A percentile compares a stretch with the other conserved stretches of the same genome.
Conservation (phyloP, 2,113 vertebrate genomes). For the Xiphophorus couchianus region DNA sequence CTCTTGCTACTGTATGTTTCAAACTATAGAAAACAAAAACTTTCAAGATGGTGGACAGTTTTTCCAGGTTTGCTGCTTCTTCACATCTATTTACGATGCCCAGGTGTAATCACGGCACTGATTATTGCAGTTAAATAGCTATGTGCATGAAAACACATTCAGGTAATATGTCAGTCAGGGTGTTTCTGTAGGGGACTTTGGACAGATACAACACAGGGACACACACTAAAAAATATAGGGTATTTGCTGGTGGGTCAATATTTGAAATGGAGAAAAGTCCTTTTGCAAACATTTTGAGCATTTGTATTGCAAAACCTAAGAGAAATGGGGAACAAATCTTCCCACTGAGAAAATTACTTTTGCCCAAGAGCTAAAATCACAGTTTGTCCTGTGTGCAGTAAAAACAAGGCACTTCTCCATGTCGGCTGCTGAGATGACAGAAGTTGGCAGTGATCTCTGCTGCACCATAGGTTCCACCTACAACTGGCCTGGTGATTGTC, state of each 20-base stretch:
- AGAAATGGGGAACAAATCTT: neutral
- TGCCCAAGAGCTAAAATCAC: constrained; percentile 39
- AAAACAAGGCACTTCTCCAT: constrained; percentile 63
- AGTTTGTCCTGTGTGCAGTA: constrained; percentile 31
- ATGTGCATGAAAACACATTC: constrained; percentile 27
- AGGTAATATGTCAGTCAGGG: constrained; percentile 17
- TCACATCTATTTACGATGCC: constrained; percentile 25
- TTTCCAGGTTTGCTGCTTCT: constrained; percentile 7
- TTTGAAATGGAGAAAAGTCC: constrained; percentile 4
- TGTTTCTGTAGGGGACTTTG: neutral
- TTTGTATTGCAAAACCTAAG: neutral
- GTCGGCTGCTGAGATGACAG: constrained; percentile 39
- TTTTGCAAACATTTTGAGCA: constrained; percentile 47
- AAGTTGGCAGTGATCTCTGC: constrained; percentile 13
- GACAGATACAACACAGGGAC: neutral
- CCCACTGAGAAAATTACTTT: constrained; percentile 49
- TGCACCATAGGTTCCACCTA: constrained; percentile 5
- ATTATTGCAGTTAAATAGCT: constrained; percentile 19
- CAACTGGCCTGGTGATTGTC: neutral
- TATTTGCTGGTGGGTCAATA: constrained; percentile 9
- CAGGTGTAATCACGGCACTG: constrained; percentile 20
- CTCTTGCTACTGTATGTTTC: neutral
- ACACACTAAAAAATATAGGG: neutral
- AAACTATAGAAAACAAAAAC: neutral
- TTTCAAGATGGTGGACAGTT: constrained; percentile 25